Conservation (phyloP, 1,140 invertebrate species). For the Wiebesia pumilae region DNA sequence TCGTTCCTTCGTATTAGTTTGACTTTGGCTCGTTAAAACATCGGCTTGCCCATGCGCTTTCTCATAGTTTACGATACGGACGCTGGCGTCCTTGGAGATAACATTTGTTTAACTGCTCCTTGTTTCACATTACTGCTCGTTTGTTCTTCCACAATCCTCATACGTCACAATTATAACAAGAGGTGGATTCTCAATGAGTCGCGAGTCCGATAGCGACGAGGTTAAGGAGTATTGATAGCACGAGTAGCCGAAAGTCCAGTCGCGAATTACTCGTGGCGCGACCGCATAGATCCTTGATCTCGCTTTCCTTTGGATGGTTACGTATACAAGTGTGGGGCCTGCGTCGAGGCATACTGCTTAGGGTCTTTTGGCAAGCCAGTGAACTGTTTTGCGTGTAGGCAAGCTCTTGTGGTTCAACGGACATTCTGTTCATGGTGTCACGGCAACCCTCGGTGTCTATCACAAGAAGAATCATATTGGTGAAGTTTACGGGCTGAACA, state of each 20-base stretch:
- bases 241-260: slow-evolving; percentile 58
- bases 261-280: slow-evolving; percentile 54
- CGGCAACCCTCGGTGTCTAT: slow-evolving; percentile 82
- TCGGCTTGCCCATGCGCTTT: not conserved
- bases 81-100: slow-evolving; percentile 48
- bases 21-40: slow-evolving; percentile 57
- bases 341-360: slow-evolving; percentile 77
- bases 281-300: slow-evolving; percentile 72
- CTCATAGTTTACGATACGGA: not conserved
- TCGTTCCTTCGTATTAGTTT: slow-evolving; percentile 52
- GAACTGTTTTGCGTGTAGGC: slow-evolving; percentile 78
- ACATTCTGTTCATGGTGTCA: slow-evolving; percentile 62
- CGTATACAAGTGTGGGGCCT: slow-evolving; percentile 81
- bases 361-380: slow-evolving; percentile 79
- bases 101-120: not conserved
- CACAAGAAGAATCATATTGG: slow-evolving; percentile 89
- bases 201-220: slow-evolving; percentile 36
- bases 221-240: slow-evolving; percentile 52
- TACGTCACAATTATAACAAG: not conserved
- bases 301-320: slow-evolving; percentile 81
- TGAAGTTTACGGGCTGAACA: slow-evolving; percentile 86
- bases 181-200: slow-evolving; percentile 15
- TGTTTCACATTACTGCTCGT: not conserved
- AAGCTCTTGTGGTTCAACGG: slow-evolving; percentile 79
- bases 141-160: not conserved